Percentiles rank a stretch among this genome's conserved stretches.
Conservation (phyloP, 2,888 invertebrate species). For the Dolomedes plantarius region DNA sequence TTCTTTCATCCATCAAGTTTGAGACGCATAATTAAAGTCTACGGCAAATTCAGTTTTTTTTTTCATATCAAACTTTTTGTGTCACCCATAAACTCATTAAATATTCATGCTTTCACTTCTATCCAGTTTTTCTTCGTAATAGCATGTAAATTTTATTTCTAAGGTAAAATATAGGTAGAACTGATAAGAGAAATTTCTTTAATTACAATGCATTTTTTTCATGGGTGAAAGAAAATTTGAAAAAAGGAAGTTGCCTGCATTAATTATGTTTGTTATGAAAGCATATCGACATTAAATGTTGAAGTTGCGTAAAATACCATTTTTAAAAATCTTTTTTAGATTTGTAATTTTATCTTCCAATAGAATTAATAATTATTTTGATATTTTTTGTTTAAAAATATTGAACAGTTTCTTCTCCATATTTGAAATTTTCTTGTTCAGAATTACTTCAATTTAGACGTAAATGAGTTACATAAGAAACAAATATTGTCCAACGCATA, state of each 20-base stretch:
- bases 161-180: background rate
- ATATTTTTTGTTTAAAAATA: too few species aligned
- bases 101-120: constrained; percentile 1
- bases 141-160: background rate
- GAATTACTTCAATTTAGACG: too few species aligned
- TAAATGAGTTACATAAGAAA: too few species aligned
- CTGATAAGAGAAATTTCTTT: background rate
- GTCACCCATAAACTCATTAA: background rate
- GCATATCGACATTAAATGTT: too few species aligned
- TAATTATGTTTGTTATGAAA: background rate
- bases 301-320: too few species aligned
- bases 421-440: too few species aligned
- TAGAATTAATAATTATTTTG: too few species aligned
- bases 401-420: too few species aligned
- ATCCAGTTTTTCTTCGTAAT: background rate
- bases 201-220: background rate
- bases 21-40: constrained; percentile 9
- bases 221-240: background rate
- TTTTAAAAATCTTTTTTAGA: too few species aligned
- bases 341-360: too few species aligned
- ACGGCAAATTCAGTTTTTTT: background rate
- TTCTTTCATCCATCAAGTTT: constrained; percentile 6
- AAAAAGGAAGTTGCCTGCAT: background rate
- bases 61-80: background rate
- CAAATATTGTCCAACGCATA: too few species aligned